Evolutionary conservation across 2,797 vertebrate genomes (phyloP).

Genomic region (Oreochromis grahami): DNA sequence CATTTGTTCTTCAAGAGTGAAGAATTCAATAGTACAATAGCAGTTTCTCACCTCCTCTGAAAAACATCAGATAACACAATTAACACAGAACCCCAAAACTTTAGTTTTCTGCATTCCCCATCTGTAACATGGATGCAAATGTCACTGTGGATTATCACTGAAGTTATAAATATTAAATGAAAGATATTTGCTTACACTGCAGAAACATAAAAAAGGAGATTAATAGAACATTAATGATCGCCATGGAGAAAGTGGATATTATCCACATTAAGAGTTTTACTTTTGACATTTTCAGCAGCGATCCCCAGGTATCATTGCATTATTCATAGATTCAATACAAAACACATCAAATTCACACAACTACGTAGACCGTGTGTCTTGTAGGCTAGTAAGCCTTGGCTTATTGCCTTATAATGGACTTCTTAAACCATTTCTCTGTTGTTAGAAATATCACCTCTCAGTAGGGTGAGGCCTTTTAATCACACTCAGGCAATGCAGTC

Average conservation of each 20-base stretch:
- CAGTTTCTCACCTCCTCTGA: neutral
- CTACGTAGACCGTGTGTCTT: neutral
- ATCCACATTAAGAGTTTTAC: slow-evolving; percentile 41
- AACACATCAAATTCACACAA: neutral
- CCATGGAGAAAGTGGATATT: slow-evolving; percentile 11
- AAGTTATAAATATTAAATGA: slow-evolving; percentile 29
- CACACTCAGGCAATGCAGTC: slow-evolving; percentile 18
- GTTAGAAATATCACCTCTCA: slow-evolving; percentile 14
- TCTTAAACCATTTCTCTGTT: slow-evolving; percentile 9
- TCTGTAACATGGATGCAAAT: slow-evolving; percentile 6
- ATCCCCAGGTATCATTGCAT: neutral
- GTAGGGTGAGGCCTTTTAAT: slow-evolving; percentile 42
- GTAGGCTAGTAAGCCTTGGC: neutral
- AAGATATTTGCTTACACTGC: slow-evolving; percentile 3
- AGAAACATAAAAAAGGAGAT: slow-evolving; percentile 2
- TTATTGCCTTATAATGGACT: slow-evolving; percentile 31
- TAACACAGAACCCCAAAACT: neutral
- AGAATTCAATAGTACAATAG: neutral
- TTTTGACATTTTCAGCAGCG: slow-evolving; percentile 39
- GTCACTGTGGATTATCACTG: slow-evolving; percentile 36
- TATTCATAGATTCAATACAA: slow-evolving; percentile 1
- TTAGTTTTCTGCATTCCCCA: neutral
- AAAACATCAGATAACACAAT: neutral
- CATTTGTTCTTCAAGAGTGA: neutral
- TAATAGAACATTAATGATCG: slow-evolving; percentile 48